Evolutionary conservation across 2,797 vertebrate genomes (phyloP), one percentile per base, ranked within the genome.

Genomic region (Podarcis lilfordi): DNA sequence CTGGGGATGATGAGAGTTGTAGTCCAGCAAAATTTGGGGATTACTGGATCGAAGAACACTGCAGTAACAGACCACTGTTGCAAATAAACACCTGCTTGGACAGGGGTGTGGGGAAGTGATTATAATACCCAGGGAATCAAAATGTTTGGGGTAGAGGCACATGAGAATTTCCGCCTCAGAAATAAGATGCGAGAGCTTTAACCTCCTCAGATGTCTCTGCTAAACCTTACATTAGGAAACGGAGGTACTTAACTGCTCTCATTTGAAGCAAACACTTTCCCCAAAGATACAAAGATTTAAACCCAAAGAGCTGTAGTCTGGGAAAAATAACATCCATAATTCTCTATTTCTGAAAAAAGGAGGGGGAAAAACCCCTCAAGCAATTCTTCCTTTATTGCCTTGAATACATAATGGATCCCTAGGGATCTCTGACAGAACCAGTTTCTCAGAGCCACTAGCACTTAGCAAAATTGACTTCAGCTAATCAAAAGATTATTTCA

Each of bases 381-480:
- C 69, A 90, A 93, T 92, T 95, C 78, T 88, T 91, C 82, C 74
- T 94, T 92, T 92, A 91, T 88, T 92, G 91, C 87, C 74, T 89
- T 91, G 91, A 92, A 95, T 92, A 91, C 69, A 61, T 93, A 95
- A 95, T 94, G 91, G 89, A 93, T 37, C 94, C 91, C 90, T 86
- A 61, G 95, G 89, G 92, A 95, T 89, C 85, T 88, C 81, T 92
- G 93, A 43, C 78, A 94, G 79, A 94, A 93, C 85, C 89, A 92
- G 94, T 89, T 95, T 92, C 92, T 94, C 81, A 93, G 92, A 93
- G 93, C 82, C 87, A 88, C 89, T 91, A 91, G 95, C 95, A 96
- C 94, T 95, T 96, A 95, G 94, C 91, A 93, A 93, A 96, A 95
- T 93, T 96, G 95, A 91, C 95, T 94, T 94, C 93, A 91, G 93